Conservation (phyloP, 2,113 vertebrate genomes). For the Apaloderma vittatum region DNA sequence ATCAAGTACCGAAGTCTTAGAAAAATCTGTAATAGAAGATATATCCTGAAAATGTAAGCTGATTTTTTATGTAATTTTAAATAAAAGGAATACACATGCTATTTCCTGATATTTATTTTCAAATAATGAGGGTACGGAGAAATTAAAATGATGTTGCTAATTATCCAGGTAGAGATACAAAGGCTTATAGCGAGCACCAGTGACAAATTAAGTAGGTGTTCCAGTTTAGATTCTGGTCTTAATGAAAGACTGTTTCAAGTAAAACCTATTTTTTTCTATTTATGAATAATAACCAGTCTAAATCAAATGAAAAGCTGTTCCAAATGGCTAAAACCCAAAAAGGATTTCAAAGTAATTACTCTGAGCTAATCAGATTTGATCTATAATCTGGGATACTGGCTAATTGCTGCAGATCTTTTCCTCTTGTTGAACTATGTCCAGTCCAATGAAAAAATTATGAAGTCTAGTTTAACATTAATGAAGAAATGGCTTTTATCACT, state of each 20-base stretch:
- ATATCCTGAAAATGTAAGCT: neutral
- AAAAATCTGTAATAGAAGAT: neutral
- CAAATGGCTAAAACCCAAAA: neutral
- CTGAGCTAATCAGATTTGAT: slow-evolving; percentile 7
- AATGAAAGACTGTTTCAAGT: neutral
- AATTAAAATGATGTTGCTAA: neutral
- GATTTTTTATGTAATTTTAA: neutral
- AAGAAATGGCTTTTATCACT: neutral
- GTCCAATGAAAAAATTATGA: neutral
- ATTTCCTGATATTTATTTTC: neutral
- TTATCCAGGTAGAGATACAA: neutral
- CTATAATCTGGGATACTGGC: neutral
- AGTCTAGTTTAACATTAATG: neutral
- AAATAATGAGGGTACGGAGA: neutral
- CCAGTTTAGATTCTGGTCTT: neutral
- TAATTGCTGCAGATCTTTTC: neutral
- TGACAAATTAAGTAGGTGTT: neutral
- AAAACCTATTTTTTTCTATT: neutral
- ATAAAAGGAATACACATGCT: neutral
- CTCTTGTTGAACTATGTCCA: neutral
- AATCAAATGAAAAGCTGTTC: neutral
- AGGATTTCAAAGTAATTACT: neutral
- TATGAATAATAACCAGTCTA: neutral
- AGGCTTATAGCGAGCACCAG: neutral
- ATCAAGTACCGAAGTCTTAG: neutral